A percentile compares a stretch with the other conserved stretches of the same genome.
Evolutionary conservation across 1,140 invertebrate species (phyloP).

Genomic region (Meloidogyne floridensis): DNA sequence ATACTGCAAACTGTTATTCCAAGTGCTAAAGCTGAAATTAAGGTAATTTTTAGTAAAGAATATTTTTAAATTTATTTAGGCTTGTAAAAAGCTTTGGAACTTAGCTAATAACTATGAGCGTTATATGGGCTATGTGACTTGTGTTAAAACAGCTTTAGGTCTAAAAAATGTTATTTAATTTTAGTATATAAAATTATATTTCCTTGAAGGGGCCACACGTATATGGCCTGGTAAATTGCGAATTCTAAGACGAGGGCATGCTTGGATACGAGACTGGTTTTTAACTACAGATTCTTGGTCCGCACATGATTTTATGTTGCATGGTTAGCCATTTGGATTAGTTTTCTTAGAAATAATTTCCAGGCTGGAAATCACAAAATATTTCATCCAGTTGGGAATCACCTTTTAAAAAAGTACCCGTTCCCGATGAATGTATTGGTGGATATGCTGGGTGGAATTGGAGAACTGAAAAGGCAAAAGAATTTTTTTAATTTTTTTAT

Average conservation of each 20-base stretch:
- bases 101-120: slow-evolving; percentile 50
- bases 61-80: background rate
- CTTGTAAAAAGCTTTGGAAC: slow-evolving; percentile 51
- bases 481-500: background rate
- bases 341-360: background rate
- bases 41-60: background rate
- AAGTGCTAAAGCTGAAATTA: slow-evolving; percentile 49
- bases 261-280: slow-evolving; percentile 55
- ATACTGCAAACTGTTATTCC: slow-evolving; percentile 50
- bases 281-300: slow-evolving; percentile 49
- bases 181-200: background rate
- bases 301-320: slow-evolving; percentile 52
- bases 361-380: background rate
- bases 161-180: too few relatives aligned
- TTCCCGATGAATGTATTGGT: slow-evolving; percentile 42
- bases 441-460: slow-evolving; percentile 49
- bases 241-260: slow-evolving; percentile 41
- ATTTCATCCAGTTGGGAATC: slow-evolving; percentile 24
- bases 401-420: slow-evolving; percentile 35
- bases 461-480: slow-evolving; percentile 37
- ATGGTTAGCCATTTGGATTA: slow-evolving; percentile 37
- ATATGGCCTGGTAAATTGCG: slow-evolving; percentile 48
- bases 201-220: slow-evolving; percentile 38
- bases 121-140: slow-evolving; percentile 55
- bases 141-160: slow-evolving; percentile 49